phyloP scores from a whole-genome alignment of 2,888 invertebrate species.

The Beris morrisii region DNA sequence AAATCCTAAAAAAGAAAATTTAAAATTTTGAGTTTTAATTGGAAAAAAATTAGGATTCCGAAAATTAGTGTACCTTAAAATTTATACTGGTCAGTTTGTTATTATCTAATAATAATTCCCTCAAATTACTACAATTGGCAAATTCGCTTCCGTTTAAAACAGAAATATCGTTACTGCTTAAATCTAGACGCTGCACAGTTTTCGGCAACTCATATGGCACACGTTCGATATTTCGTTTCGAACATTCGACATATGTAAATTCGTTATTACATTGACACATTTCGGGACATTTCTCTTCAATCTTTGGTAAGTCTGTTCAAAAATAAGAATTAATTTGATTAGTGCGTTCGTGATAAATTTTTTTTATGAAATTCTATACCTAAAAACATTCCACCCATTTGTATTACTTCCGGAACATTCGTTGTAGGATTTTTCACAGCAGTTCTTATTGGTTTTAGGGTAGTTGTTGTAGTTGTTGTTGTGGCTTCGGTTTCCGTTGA shows the following conservation, averaged over 20 bases:
- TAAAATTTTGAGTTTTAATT: not conserved
- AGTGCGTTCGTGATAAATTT: too few species aligned
- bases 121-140: slow-evolving; percentile 47
- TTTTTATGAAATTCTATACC: too few species aligned
- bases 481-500: not conserved
- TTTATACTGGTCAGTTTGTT: slow-evolving; percentile 48
- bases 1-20: slow-evolving; percentile 49
- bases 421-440: not conserved
- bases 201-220: slow-evolving; percentile 57
- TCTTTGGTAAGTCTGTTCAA: slow-evolving; percentile 46
- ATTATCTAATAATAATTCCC: slow-evolving; percentile 49
- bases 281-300: slow-evolving; percentile 50
- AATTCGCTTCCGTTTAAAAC: slow-evolving; percentile 49
- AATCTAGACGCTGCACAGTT: slow-evolving; percentile 49
- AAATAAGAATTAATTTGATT: slow-evolving; percentile 2
- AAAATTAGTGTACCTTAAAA: slow-evolving; percentile 46
- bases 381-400: not conserved
- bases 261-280: slow-evolving; percentile 51
- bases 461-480: not conserved
- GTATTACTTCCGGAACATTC: not conserved
- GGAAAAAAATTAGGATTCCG: slow-evolving; percentile 7
- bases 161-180: slow-evolving; percentile 52
- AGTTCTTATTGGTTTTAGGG: not conserved
- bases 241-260: slow-evolving; percentile 56
- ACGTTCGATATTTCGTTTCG: slow-evolving; percentile 57